Conservation (phyloP, 2,113 vertebrate species). For the Semnopithecus entellus region DNA sequence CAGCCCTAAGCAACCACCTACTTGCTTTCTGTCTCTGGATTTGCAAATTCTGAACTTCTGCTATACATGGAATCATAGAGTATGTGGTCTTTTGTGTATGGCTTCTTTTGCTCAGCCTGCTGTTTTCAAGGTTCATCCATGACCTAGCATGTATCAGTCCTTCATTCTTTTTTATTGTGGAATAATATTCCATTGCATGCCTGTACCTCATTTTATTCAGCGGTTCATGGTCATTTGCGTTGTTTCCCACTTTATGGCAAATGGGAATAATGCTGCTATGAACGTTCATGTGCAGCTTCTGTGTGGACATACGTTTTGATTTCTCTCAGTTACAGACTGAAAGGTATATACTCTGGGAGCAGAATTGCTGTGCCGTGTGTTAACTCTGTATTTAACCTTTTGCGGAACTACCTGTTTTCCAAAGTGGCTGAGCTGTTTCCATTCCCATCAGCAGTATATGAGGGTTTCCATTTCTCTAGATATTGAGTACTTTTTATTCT, state of each 20-base stretch:
- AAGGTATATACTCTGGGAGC: not conserved
- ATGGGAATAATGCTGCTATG: not conserved
- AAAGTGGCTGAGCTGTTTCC: not conserved
- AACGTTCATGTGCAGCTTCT: not conserved
- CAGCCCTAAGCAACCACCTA: not conserved
- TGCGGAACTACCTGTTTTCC: not conserved
- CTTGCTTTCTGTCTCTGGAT: not conserved
- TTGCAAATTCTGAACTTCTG: not conserved
- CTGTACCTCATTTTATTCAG: not conserved
- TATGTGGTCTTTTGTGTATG: slow-evolving; percentile 26
- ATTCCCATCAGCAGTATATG: not conserved
- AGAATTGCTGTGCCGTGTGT: not conserved
- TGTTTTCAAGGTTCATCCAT: slow-evolving; percentile 7
- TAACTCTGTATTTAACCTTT: slow-evolving; percentile 19
- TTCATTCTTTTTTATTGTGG: not conserved
- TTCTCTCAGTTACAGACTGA: not conserved
- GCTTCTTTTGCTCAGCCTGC: not conserved
- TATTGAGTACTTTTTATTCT: not conserved
- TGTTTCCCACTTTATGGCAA: not conserved
- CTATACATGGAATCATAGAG: not conserved
- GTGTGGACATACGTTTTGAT: not conserved
- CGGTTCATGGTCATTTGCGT: not conserved
- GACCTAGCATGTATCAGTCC: not conserved
- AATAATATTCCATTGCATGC: not conserved
- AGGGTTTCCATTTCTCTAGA: not conserved